Evolutionary conservation across 1,140 invertebrate species (phyloP), one percentile per base, ranked within the genome.

Genomic region (Penaeus chinensis): DNA sequence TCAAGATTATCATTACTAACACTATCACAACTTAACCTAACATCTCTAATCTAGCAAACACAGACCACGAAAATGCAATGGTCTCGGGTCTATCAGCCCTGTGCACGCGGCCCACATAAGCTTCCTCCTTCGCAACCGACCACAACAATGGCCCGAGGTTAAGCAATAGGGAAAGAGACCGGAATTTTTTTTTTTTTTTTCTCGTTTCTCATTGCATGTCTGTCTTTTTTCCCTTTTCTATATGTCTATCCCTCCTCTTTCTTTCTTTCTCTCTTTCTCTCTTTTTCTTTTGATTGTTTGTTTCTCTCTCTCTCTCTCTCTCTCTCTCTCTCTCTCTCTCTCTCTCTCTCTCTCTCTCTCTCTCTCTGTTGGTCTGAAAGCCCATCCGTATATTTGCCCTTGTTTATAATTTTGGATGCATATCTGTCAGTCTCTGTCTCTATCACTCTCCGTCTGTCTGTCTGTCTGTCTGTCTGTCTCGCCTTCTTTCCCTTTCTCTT

Each of bases 241-340:
- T 47, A 77, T 37, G 8, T 4, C 60, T 18, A 11, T 4, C 60
- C 60, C 69, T 74, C 16, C 11, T 37, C 27, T 77, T 10, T n/a
- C 32, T 77, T 54, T 77, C 76, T 77, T 54, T 77, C 27, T 77
- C 76, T 10, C 18, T 42, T 2, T 77, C 27, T 77, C 27, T 42
- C 76, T 77, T 22, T 42, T 27, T 77, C 76, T 77, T 54, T 77
- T 7, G 32, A 24, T 2, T 32, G 1, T 32, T 2, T 32, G 1
- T 32, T 2, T 32, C 76, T 77, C 76, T 77, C 76, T 77, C 76
- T 76, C 71, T 77, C 76, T 77, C 76, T 77, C 76, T 77, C 76
- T 77, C 76, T 76, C 76, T 77, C 76, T 77, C 76, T 77, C 76
- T 77, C 76, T 77, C 76, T 77, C 76, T 77, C 76, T 37, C 76